Percentiles rank a stretch among this genome's conserved stretches.
phyloP scores from a whole-genome alignment of 2,888 invertebrate genomes.

The Allygus modestus region DNA sequence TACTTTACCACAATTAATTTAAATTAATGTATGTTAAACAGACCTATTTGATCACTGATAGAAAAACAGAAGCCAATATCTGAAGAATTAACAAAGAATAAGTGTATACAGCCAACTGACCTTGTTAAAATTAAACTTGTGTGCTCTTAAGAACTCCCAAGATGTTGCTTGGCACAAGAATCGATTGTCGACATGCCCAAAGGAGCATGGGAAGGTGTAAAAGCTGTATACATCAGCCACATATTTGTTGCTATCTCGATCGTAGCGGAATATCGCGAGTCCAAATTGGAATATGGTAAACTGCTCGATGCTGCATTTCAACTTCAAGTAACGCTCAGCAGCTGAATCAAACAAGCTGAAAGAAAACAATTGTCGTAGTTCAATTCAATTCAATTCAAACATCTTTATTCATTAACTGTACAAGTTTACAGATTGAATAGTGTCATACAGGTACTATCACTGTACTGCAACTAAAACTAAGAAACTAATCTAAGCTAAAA shows the following conservation, averaged over 20 bases:
- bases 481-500: too few relatives aligned
- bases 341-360: slow-evolving; percentile 78
- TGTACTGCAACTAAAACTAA: too few relatives aligned
- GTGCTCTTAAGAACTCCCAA: slow-evolving; percentile 80
- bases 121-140: slow-evolving; percentile 87
- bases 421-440: too few relatives aligned
- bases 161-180: slow-evolving; percentile 82
- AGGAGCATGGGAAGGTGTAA: slow-evolving; percentile 81
- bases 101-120: slow-evolving; percentile 77
- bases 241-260: slow-evolving; percentile 79
- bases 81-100: too few relatives aligned
- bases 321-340: slow-evolving; percentile 77
- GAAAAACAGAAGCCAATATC: too few relatives aligned
- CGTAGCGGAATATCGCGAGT: slow-evolving; percentile 81
- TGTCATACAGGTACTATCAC: too few relatives aligned
- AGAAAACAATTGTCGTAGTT: slow-evolving; percentile 1
- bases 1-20: too few relatives aligned
- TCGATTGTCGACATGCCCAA: slow-evolving; percentile 79
- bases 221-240: slow-evolving; percentile 82
- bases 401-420: too few relatives aligned
- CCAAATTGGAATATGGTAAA: slow-evolving; percentile 84
- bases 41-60: too few relatives aligned
- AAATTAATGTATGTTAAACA: too few relatives aligned
- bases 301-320: slow-evolving; percentile 75
- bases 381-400: neutral